Evolutionary conservation across 1,140 invertebrate genomes (phyloP).

Genomic region (Heliconius eleuchia): DNA sequence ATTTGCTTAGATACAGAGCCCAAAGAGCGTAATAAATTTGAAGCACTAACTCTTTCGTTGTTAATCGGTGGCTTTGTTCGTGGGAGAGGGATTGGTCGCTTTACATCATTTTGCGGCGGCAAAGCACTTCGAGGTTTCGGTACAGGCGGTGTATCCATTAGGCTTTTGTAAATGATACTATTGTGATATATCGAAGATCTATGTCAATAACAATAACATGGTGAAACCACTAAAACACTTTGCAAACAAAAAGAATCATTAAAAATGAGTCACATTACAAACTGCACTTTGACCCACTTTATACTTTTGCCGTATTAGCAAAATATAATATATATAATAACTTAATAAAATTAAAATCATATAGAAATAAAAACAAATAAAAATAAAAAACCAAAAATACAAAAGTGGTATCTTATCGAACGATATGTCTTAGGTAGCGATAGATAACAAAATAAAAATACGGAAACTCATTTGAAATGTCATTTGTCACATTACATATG

Average conservation of each 20-base stretch:
- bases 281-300: slow-evolving; percentile 27
- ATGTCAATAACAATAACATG: slow-evolving; percentile 52
- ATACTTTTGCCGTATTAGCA: neutral
- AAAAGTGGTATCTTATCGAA: slow-evolving; percentile 11
- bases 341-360: slow-evolving; percentile 3
- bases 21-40: slow-evolving; percentile 65
- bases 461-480: neutral
- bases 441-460: slow-evolving; percentile 25
- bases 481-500: slow-evolving; percentile 5
- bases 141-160: slow-evolving; percentile 70
- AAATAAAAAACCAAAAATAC: slow-evolving; percentile 15
- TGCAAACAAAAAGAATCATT: slow-evolving; percentile 35
- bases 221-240: slow-evolving; percentile 34
- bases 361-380: neutral
- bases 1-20: slow-evolving; percentile 70
- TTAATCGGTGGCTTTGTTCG: slow-evolving; percentile 58
- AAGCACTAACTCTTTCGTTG: slow-evolving; percentile 56
- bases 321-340: neutral
- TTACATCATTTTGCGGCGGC: slow-evolving; percentile 49
- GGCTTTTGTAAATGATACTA: slow-evolving; percentile 4
- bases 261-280: slow-evolving; percentile 35
- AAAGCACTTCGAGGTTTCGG: slow-evolving; percentile 62
- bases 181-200: slow-evolving; percentile 23
- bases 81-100: slow-evolving; percentile 62
- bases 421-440: slow-evolving; percentile 5